A percentile compares a stretch with the other conserved stretches of the same genome.
Conservation (phyloP, 2,113 vertebrate species). For the Lasiurus cinereus region DNA sequence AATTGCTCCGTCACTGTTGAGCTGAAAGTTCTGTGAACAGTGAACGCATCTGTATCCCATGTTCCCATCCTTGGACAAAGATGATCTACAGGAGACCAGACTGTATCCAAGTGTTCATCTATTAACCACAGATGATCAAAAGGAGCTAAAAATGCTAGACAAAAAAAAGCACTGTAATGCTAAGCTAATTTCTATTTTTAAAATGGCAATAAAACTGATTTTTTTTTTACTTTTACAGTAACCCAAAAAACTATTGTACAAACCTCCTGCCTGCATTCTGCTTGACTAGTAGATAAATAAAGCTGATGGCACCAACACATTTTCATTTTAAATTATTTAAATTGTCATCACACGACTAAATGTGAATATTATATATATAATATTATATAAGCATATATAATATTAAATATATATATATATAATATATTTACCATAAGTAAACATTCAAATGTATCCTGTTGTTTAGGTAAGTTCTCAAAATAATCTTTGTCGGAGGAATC, state of each 20-base stretch:
- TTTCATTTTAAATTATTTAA: not conserved
- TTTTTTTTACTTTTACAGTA: not conserved
- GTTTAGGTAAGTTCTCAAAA: not conserved
- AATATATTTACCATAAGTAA: not conserved
- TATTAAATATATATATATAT: not conserved
- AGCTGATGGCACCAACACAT: not conserved
- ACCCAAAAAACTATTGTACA: constrained; percentile 8
- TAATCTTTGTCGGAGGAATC: constrained; percentile 31
- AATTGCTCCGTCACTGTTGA: not conserved
- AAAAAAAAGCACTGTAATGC: not conserved
- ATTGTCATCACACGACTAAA: not conserved
- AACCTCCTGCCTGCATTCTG: not conserved
- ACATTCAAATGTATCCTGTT: not conserved
- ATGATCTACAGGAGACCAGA: not conserved
- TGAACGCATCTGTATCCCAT: not conserved
- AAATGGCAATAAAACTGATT: not conserved
- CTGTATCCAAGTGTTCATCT: not conserved
- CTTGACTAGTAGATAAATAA: not conserved
- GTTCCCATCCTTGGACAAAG: not conserved
- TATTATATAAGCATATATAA: not conserved
- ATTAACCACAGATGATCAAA: not conserved
- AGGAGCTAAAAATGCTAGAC: not conserved
- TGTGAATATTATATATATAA: not conserved
- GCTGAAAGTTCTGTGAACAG: not conserved
- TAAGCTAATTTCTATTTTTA: not conserved